Percentiles rank a stretch among this genome's conserved stretches.
These are phyloP conservation scores for Aldrovandia affinis DNA, from an alignment of 2,797 vertebrate genomes.

Conservation along the genomic window DNA sequence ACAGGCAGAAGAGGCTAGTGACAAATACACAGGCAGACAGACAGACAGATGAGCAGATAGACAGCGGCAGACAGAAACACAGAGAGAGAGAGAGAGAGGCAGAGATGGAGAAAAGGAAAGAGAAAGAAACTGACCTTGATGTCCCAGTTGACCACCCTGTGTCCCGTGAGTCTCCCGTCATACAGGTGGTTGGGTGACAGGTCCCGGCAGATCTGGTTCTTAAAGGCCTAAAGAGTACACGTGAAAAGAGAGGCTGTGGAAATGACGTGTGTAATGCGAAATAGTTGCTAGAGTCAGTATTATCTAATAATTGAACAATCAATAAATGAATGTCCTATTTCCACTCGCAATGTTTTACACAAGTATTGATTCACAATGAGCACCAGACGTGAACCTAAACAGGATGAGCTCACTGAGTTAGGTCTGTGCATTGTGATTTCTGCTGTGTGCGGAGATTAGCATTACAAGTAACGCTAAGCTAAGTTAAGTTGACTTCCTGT, in stretches of 20 bases:
- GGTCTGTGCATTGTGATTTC: neutral
- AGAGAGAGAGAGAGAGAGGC: neutral
- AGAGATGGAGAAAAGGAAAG: neutral
- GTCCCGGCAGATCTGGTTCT: conserved; percentile 93
- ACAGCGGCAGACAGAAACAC: neutral
- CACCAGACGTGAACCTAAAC: neutral
- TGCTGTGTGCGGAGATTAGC: neutral
- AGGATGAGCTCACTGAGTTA: neutral
- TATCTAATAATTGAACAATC: neutral
- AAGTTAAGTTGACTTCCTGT: neutral
- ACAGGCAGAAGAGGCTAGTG: neutral
- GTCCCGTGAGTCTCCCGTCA: conserved; percentile 91
- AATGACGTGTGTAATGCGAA: neutral
- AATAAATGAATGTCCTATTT: neutral
- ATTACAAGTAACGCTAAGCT: neutral
- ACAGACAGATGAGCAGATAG: accelerated
- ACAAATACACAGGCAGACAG: neutral
- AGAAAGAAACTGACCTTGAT: conserved; percentile 78
- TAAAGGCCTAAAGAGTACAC: conserved; percentile 81
- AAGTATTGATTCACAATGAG: neutral
- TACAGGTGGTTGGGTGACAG: conserved; percentile 85
- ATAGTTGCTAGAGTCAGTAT: neutral
- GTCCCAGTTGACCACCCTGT: conserved; percentile 92
- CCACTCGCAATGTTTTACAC: neutral
- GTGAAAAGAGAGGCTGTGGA: neutral